phyloP scores from a whole-genome alignment of 1,140 invertebrate genomes.

The Drosophila oshimai region DNA sequence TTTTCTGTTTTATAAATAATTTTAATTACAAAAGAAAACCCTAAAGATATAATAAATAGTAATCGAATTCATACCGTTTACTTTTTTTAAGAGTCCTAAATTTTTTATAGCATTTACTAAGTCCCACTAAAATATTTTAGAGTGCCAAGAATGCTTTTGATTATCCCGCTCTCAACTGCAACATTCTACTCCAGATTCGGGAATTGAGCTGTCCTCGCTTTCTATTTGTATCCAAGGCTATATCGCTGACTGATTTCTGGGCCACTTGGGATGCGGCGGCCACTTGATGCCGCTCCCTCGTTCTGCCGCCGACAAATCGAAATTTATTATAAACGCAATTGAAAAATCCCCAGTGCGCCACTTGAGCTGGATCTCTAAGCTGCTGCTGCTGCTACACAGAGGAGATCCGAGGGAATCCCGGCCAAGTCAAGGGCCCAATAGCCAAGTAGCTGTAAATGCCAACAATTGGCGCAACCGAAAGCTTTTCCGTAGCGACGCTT shows the following conservation, averaged over 20 bases:
- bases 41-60: too few species aligned
- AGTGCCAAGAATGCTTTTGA: not conserved
- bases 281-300: constrained; percentile 46
- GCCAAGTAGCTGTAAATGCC: constrained; percentile 78
- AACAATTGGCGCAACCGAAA: constrained; percentile 67
- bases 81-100: not conserved
- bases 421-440: constrained; percentile 38
- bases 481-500: constrained; percentile 26
- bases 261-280: constrained; percentile 43
- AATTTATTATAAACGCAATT: constrained; percentile 80
- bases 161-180: not conserved
- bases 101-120: not conserved
- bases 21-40: too few species aligned
- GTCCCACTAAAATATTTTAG: not conserved
- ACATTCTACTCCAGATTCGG: not conserved
- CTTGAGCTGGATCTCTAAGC: constrained; percentile 56
- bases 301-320: constrained; percentile 74
- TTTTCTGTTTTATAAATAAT: too few species aligned
- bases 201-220: not conserved
- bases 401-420: constrained; percentile 11
- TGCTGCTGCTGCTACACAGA: constrained; percentile 3
- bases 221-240: not conserved
- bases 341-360: constrained; percentile 71
- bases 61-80: too few species aligned
- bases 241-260: constrained; percentile 21